A percentile compares a stretch with the other conserved stretches of the same genome.
phyloP scores from a whole-genome alignment of 2,113 vertebrate genomes.

The Erpornis zantholeuca region DNA sequence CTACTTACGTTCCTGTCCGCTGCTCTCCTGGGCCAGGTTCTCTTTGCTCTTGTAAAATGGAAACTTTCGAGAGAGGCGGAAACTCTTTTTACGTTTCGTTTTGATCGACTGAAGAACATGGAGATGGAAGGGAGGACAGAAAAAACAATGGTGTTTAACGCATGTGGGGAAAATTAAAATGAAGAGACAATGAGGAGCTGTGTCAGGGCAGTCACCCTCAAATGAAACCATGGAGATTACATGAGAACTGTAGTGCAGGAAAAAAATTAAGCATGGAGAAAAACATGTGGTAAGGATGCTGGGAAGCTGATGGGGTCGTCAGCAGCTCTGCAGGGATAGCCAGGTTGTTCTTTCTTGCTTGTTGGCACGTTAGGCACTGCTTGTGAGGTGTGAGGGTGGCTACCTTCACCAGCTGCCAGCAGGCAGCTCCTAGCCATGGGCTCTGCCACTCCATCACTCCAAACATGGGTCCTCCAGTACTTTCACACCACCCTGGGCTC shows the following conservation, averaged over 20 bases:
- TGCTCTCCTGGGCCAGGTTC: constrained; percentile 97
- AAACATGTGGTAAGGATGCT: constrained; percentile 61
- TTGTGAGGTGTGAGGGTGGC: not conserved
- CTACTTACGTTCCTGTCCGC: constrained; percentile 99
- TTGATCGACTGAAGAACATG: constrained; percentile 92
- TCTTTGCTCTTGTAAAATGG: constrained; percentile 99
- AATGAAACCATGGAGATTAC: constrained; percentile 75
- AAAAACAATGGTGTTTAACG: constrained; percentile 77
- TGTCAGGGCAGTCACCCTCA: constrained; percentile 62
- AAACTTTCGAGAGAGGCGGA: constrained; percentile 99
- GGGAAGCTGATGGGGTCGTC: constrained; percentile 43
- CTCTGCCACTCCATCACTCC: not conserved
- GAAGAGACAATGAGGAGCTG: constrained; percentile 71
- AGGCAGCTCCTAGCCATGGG: not conserved
- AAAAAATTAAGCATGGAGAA: constrained; percentile 70
- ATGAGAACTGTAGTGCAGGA: constrained; percentile 75
- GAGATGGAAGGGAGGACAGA: constrained; percentile 78
- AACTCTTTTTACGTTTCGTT: constrained; percentile 99
- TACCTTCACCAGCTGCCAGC: not conserved
- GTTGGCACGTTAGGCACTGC: accelerated
- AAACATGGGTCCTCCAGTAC: not conserved
- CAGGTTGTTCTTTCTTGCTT: not conserved
- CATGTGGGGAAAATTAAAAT: constrained; percentile 75
- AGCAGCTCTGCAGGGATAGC: constrained; percentile 12
- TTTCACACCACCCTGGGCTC: not conserved